Evolutionary conservation across 2,888 invertebrate genomes (phyloP).

Genomic region (Scaptomyza caliginosa): DNA sequence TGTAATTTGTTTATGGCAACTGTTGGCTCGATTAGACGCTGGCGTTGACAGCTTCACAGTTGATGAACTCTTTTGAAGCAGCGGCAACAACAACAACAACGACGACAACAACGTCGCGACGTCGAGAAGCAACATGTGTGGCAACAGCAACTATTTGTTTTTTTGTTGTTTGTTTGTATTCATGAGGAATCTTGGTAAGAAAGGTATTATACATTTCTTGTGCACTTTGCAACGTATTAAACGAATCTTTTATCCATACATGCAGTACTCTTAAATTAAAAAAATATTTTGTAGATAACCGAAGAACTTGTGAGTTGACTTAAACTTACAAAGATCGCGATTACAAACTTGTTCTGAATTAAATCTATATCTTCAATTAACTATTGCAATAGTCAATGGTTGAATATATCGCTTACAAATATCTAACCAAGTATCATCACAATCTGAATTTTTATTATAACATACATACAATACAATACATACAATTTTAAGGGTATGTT

Average conservation of each 20-base stretch:
- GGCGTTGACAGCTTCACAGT: constrained; percentile 69
- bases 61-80: constrained; percentile 70
- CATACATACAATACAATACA: no score
- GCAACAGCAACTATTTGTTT: constrained; percentile 23
- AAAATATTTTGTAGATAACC: no score
- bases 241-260: not conserved
- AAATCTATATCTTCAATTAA: no score
- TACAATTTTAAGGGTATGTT: not conserved
- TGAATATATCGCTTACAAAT: no score
- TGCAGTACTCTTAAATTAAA: no score
- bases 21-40: constrained; percentile 68
- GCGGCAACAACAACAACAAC: constrained; percentile 23
- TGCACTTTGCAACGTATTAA: no score
- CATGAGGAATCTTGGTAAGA: not conserved
- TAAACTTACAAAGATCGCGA: no score
- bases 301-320: no score
- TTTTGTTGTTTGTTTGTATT: not conserved
- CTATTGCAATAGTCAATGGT: no score
- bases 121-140: constrained; percentile 53
- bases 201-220: not conserved
- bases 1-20: constrained; percentile 76
- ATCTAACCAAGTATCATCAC: no score
- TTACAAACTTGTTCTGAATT: no score
- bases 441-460: no score
- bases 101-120: not conserved